A percentile compares a stretch with the other conserved stretches of the same genome.
Evolutionary conservation across 2,888 invertebrate species (phyloP).

Genomic region (Drosophila mayaguana): DNA sequence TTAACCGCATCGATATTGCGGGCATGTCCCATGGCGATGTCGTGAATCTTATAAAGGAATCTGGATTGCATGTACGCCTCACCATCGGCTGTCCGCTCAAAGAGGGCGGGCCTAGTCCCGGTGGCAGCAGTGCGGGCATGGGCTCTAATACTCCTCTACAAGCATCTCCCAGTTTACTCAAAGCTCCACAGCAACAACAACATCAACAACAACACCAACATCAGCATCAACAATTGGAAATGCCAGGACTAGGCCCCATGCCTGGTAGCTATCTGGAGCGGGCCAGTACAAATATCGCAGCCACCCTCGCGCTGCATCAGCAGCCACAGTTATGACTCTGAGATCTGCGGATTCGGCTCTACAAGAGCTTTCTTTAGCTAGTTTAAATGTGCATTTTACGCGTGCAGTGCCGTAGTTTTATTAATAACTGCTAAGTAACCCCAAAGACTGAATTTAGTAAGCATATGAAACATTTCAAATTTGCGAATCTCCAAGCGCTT

Average conservation of each 20-base stretch:
- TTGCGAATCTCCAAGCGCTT: conserved; percentile 46
- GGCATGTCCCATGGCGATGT: conserved; percentile 98
- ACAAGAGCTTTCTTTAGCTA: conserved; percentile 83
- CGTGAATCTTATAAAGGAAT: conserved; percentile 98
- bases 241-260: conserved; percentile 60
- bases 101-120: conserved; percentile 74
- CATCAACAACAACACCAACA: conserved; percentile 60
- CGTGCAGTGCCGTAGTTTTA: conserved; percentile 45
- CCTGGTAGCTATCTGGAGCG: conserved; percentile 70
- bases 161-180: conserved; percentile 57
- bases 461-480: conserved; percentile 47
- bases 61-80: conserved; percentile 95
- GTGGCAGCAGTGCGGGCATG: conserved; percentile 60
- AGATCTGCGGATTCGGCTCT: conserved; percentile 84
- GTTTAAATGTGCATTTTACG: conserved; percentile 29
- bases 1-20: conserved; percentile 96
- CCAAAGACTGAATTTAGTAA: conserved; percentile 80
- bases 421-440: conserved; percentile 56
- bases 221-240: conserved; percentile 57
- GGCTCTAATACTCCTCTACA: conserved; percentile 77
- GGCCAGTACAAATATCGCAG: conserved; percentile 65
- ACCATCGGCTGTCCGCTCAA: conserved; percentile 88
- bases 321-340: conserved; percentile 85
- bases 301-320: conserved; percentile 77
- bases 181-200: conserved; percentile 73